These are phyloP conservation scores for Pygoscelis antarcticus DNA, from an alignment of 2,113 vertebrate species.

Conservation along the genomic window DNA sequence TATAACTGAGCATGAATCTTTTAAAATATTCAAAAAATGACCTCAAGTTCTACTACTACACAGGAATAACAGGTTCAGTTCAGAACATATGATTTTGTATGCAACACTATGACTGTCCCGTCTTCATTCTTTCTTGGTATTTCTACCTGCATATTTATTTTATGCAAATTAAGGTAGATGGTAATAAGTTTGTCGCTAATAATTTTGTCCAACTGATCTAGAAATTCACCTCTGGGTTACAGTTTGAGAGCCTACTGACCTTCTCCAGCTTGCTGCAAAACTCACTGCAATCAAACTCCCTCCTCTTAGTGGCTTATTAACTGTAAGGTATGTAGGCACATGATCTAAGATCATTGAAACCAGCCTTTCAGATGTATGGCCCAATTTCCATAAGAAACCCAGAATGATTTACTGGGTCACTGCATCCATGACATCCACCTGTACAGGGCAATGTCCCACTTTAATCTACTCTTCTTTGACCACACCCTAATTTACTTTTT, in stretches of 20 bases:
- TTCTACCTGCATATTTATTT: neutral
- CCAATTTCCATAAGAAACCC: neutral
- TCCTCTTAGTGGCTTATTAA: neutral
- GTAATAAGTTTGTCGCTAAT: neutral
- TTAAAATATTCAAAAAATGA: neutral
- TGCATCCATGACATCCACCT: neutral
- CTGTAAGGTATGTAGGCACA: neutral
- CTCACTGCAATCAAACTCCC: neutral
- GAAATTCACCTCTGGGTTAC: neutral
- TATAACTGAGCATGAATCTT: neutral
- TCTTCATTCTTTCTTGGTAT: neutral
- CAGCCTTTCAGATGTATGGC: neutral
- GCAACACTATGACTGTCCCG: neutral
- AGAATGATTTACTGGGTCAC: neutral
- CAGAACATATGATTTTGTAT: neutral
- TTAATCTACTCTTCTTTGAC: neutral
- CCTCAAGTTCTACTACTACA: neutral
- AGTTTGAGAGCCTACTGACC: neutral
- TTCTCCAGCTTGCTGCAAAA: neutral
- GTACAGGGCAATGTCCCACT: neutral
- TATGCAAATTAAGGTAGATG: neutral
- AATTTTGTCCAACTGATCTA: neutral
- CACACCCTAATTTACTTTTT: neutral
- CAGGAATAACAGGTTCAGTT: neutral
- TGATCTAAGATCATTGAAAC: neutral